Evolutionary conservation across 2,888 invertebrate genomes (phyloP).

Genomic region (Pimpla rufipes): DNA sequence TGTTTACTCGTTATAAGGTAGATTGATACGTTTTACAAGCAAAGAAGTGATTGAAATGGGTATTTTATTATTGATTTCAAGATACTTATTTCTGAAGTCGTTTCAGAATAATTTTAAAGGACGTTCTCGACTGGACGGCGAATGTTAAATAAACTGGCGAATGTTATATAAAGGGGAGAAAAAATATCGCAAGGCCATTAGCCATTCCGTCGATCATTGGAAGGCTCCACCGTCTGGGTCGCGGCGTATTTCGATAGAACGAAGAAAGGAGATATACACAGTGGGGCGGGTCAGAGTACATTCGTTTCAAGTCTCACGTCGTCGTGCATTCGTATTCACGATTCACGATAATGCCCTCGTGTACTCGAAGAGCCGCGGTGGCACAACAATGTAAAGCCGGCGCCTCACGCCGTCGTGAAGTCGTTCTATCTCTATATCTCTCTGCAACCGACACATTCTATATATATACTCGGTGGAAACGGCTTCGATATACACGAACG

Average conservation of each 20-base stretch:
- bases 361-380: slow-evolving; percentile 44
- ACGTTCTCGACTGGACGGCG: no score
- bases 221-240: slow-evolving; percentile 19
- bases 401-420: slow-evolving; percentile 48
- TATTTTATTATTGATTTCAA: no score
- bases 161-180: no score
- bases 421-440: slow-evolving; percentile 41
- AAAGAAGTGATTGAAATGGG: no score
- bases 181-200: no score
- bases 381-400: slow-evolving; percentile 44
- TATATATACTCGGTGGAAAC: slow-evolving; percentile 8
- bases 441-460: slow-evolving; percentile 16
- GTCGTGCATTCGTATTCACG: slow-evolving; percentile 52
- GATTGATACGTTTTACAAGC: no score
- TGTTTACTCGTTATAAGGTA: no score
- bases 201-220: not conserved
- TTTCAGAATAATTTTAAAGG: no score
- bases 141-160: no score
- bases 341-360: slow-evolving; percentile 59
- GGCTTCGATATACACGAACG: slow-evolving; percentile 19
- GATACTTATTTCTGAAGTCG: no score
- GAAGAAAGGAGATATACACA: slow-evolving; percentile 43
- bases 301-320: slow-evolving; percentile 52
- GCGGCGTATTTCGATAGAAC: slow-evolving; percentile 44
- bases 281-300: slow-evolving; percentile 60